Evolutionary conservation across 2,113 vertebrate genomes (phyloP), one percentile per base, ranked within the genome.

Genomic region (Macroglossus sobrinus): DNA sequence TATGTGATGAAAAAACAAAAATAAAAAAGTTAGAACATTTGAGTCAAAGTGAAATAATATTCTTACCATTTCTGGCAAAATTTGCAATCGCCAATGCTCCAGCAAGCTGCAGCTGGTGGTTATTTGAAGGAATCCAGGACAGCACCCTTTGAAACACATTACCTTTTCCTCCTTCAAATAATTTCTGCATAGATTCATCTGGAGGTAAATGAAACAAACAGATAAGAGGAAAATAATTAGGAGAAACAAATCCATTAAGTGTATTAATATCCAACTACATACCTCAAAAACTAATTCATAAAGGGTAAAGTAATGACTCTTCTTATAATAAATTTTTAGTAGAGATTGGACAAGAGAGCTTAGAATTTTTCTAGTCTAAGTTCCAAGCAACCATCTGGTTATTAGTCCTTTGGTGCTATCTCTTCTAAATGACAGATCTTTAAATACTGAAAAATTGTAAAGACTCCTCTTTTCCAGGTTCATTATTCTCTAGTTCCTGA

Each of bases 131-230:
- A 71, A 99, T 99, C 99, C 99, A 99, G 91, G 99, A 99, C 50
- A 99, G 98, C 28, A 99, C 99, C 97, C 99, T 99, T 98, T 99
- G 99, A 98, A 99, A 99, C 84, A 99, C 99, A 2, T 98, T 99
- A 97, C 99, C 99, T 98, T 99, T 99, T 84, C 99, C 99, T 80
- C 99, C 99, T 98, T 99, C 99, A 98, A 99, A 99, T 97, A 99
- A 98, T 98, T 99, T 99, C 98, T 99, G 99, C 99, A 99, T 99
- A 95, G 99, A 99, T 98, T 99, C 99, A 97, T 99, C 99, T 99
- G 26, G 69, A 93, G 72, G 95, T 95, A 96, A 98, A 98, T 96
- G 92, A 92, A 93, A 98, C 0, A 95, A 38, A 90, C 0, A 95
- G 94, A 45, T 71, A 97, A 94, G 6, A 59, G 53, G 57, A 94